A percentile compares a stretch with the other conserved stretches of the same genome.
Evolutionary conservation across 2,888 invertebrate species (phyloP).

Genomic region (Troglohyphantes excavatus): DNA sequence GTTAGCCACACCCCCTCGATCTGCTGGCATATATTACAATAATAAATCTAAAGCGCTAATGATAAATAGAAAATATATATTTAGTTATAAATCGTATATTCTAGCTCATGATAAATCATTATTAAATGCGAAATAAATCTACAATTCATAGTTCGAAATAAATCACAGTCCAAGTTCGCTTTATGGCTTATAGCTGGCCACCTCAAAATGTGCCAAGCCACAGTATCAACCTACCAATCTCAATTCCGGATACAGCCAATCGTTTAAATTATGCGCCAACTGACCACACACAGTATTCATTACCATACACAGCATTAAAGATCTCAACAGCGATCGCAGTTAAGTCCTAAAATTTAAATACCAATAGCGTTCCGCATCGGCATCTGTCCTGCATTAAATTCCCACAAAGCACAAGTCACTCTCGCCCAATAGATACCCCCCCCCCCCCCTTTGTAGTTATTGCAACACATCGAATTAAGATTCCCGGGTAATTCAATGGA

Average conservation of each 20-base stretch:
- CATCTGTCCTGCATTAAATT: constrained; percentile 11
- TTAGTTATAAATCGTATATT: too few relatives aligned
- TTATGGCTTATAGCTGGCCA: too few relatives aligned
- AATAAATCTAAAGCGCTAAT: too few relatives aligned
- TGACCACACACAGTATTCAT: neutral
- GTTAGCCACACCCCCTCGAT: too few relatives aligned
- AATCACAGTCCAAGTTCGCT: too few relatives aligned
- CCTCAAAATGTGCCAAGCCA: neutral
- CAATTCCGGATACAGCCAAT: neutral
- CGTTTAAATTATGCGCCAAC: neutral
- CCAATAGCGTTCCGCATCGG: constrained; percentile 8
- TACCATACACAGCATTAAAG: neutral
- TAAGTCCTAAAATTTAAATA: constrained; percentile 27
- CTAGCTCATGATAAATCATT: too few relatives aligned
- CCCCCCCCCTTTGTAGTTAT: neutral
- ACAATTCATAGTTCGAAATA: too few relatives aligned
- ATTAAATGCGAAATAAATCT: too few relatives aligned
- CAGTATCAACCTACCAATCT: neutral
- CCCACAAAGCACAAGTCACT: neutral
- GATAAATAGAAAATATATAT: too few relatives aligned
- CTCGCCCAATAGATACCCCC: neutral
- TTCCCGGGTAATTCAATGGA: neutral
- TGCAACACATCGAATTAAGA: constrained; percentile 15
- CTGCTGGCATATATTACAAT: too few relatives aligned
- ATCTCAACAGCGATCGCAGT: neutral